Evolutionary conservation across 1,140 invertebrate genomes (phyloP).

Genomic region (Neodiprion lecontei): DNA sequence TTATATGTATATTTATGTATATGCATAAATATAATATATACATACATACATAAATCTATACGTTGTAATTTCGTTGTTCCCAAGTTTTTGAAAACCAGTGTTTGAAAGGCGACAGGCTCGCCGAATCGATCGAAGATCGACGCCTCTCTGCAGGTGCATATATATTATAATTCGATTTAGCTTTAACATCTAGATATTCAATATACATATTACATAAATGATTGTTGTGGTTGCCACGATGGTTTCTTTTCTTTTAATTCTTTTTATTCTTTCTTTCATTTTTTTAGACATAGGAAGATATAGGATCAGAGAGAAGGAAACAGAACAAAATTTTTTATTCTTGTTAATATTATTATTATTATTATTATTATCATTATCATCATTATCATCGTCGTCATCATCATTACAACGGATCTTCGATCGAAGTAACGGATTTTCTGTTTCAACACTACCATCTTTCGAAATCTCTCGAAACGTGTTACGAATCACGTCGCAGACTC

Average conservation of each 20-base stretch:
- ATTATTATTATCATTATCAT: too few species aligned
- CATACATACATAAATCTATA: background rate
- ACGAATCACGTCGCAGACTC: too few species aligned
- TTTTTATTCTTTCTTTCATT: too few species aligned
- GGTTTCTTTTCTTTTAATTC: background rate
- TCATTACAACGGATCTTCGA: background rate
- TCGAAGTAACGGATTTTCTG: background rate
- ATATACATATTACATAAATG: background rate
- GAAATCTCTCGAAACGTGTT: too few species aligned
- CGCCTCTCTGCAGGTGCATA: background rate
- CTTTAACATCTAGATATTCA: background rate
- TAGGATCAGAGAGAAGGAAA: too few species aligned
- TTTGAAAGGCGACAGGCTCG: background rate
- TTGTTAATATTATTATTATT: too few species aligned
- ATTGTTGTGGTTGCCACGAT: slow-evolving; percentile 3
- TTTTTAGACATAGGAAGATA: too few species aligned
- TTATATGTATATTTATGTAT: background rate
- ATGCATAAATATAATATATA: background rate
- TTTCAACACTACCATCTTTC: background rate
- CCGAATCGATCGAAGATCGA: background rate
- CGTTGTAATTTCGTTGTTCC: background rate
- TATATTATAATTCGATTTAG: slow-evolving; percentile 4
- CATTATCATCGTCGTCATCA: background rate
- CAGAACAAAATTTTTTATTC: too few species aligned
- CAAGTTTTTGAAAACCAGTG: background rate